Percentiles rank a stretch among this genome's conserved stretches.
Conservation (phyloP, 2,888 invertebrate species). For the Lepidonotus clava region DNA sequence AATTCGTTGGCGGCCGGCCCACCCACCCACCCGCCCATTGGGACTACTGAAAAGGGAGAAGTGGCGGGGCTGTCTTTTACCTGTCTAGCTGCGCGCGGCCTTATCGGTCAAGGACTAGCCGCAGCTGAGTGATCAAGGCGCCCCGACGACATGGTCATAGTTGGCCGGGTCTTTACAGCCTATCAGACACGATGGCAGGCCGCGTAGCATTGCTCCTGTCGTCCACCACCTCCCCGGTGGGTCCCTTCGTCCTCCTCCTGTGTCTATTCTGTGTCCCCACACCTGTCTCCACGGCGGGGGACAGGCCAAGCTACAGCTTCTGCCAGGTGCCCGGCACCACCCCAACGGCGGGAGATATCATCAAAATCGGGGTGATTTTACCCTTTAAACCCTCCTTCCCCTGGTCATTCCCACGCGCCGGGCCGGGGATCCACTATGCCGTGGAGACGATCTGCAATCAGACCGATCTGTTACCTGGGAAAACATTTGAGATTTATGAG, state of each 20-base stretch:
- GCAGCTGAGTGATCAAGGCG: no score
- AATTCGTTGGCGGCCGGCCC: no score
- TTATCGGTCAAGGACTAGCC: no score
- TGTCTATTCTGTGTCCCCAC: not conserved
- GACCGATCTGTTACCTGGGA: constrained; percentile 62
- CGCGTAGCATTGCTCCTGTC: not conserved
- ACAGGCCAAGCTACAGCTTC: not conserved
- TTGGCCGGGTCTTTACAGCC: not conserved
- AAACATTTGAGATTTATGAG: constrained; percentile 63
- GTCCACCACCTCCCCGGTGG: not conserved
- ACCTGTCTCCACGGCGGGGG: not conserved
- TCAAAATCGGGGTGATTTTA: constrained; percentile 77
- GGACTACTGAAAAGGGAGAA: no score
- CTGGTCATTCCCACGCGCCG: constrained; percentile 71
- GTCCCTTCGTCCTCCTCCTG: not conserved
- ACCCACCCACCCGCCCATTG: no score
- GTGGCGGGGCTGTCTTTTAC: no score
- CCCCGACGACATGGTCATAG: not conserved
- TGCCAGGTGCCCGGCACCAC: not conserved
- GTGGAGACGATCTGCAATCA: constrained; percentile 68
- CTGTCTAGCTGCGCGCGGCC: no score
- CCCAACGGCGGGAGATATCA: not conserved
- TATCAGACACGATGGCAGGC: not conserved
- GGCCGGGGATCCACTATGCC: constrained; percentile 78
- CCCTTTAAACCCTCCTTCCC: constrained; percentile 67